Evolutionary conservation across 2,113 vertebrate genomes (phyloP).

Genomic region (Gymnogyps californianus): DNA sequence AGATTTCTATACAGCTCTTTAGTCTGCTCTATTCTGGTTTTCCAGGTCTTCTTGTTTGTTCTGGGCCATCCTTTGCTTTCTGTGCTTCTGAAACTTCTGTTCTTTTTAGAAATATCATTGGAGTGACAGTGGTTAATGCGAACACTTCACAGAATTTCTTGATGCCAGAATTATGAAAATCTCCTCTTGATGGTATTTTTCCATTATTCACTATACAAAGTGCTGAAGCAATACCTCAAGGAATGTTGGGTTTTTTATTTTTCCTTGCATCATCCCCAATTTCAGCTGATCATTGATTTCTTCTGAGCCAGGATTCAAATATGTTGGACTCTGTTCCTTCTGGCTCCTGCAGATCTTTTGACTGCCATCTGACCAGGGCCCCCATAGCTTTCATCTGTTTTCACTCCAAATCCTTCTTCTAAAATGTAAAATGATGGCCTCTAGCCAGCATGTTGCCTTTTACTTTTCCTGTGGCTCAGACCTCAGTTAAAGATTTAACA

Average conservation of each 20-base stretch:
- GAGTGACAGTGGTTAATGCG: accelerated
- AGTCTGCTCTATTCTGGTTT: background rate
- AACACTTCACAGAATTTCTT: background rate
- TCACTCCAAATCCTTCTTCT: conserved; percentile 44
- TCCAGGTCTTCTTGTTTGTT: background rate
- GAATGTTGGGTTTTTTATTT: background rate
- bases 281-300: conserved; percentile 23
- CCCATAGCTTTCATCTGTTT: conserved; percentile 50
- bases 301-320: conserved; percentile 30
- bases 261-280: background rate
- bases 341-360: conserved; percentile 43
- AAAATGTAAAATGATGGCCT: conserved; percentile 51
- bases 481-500: conserved; percentile 48
- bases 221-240: conserved; percentile 1
- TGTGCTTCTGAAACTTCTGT: background rate
- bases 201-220: background rate
- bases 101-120: background rate
- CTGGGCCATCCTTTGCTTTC: background rate
- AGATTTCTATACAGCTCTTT: background rate
- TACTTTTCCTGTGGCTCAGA: conserved; percentile 37
- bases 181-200: background rate
- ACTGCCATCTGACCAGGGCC: conserved; percentile 43
- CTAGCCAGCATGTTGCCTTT: conserved; percentile 42
- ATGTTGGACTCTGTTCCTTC: background rate
- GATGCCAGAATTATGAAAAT: background rate